Percentiles rank a stretch among this genome's conserved stretches.
These are phyloP conservation scores for Thunnus maccoyii DNA, from an alignment of 2,113 vertebrate genomes.

Conservation along the genomic window DNA sequence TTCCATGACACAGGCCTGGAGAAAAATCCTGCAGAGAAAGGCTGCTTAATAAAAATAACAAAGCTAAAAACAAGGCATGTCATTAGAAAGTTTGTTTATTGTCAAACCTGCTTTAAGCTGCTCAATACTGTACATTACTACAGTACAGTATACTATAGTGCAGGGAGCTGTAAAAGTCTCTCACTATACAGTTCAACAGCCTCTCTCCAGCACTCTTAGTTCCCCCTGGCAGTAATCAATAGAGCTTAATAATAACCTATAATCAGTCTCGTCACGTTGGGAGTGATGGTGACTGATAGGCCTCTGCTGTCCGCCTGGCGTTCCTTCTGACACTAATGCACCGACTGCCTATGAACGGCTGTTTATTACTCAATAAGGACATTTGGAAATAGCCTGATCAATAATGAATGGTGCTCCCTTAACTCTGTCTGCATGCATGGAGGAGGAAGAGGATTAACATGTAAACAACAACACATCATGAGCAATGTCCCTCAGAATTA, in stretches of 20 bases:
- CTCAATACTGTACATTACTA: constrained; percentile 38
- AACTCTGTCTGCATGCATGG: constrained; percentile 64
- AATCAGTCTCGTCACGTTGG: constrained; percentile 78
- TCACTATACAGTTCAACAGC: constrained; percentile 51
- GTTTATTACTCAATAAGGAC: constrained; percentile 84
- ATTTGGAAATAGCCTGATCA: constrained; percentile 78
- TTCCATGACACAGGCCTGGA: constrained; percentile 6
- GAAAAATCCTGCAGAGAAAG: neutral
- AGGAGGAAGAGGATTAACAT: constrained; percentile 52
- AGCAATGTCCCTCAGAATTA: neutral
- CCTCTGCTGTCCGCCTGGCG: constrained; percentile 62
- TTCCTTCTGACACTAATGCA: constrained; percentile 78
- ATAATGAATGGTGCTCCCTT: constrained; percentile 80
- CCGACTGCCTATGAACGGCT: constrained; percentile 73
- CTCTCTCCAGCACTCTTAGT: constrained; percentile 54
- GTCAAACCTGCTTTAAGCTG: constrained; percentile 44
- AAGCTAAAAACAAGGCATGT: constrained; percentile 18
- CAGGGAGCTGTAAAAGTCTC: constrained; percentile 70
- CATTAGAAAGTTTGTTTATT: constrained; percentile 32
- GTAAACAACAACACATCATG: constrained; percentile 57
- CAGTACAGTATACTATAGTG: constrained; percentile 38
- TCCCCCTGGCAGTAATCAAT: constrained; percentile 77
- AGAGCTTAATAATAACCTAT: constrained; percentile 82
- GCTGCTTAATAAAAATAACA: neutral
- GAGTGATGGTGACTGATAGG: constrained; percentile 82